A percentile compares a stretch with the other conserved stretches of the same genome.
Evolutionary conservation across 2,888 invertebrate species (phyloP).

Genomic region (Deroplatys truncata): DNA sequence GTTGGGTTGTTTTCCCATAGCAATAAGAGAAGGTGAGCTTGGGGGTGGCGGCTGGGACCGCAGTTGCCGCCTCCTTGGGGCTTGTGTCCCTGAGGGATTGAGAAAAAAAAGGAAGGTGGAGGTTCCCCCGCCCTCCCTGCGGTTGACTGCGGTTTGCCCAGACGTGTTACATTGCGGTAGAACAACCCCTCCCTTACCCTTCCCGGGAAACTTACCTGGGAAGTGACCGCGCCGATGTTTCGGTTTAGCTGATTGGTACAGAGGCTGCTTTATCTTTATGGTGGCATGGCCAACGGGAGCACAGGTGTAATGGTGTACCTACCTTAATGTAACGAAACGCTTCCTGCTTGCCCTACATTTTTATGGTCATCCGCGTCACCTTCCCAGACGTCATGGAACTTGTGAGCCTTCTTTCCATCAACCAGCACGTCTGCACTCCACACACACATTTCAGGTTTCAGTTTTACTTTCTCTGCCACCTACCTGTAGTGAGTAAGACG

Average conservation of each 20-base stretch:
- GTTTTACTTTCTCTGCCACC: too few species aligned
- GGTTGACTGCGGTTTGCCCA: background rate
- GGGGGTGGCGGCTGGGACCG: background rate
- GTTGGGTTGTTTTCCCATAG: background rate
- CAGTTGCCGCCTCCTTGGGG: background rate
- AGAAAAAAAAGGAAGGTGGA: background rate
- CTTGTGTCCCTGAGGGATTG: background rate
- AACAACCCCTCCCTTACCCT: background rate
- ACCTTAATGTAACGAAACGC: background rate
- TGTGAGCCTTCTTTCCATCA: background rate
- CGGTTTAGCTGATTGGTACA: conserved; percentile 10
- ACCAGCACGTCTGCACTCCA: too few species aligned
- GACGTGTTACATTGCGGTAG: background rate
- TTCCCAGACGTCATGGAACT: background rate
- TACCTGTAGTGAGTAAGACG: too few species aligned
- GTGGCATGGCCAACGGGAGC: background rate
- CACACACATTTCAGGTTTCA: too few species aligned
- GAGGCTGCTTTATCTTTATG: background rate
- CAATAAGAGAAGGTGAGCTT: background rate
- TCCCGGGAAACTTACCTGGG: background rate
- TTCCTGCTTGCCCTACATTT: background rate
- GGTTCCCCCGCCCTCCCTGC: background rate
- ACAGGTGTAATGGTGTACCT: background rate
- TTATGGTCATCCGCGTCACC: background rate
- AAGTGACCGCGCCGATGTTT: background rate